These are phyloP conservation scores for Datnioides undecimradiatus DNA, from an alignment of 2,113 vertebrate species.

Conservation along the genomic window DNA sequence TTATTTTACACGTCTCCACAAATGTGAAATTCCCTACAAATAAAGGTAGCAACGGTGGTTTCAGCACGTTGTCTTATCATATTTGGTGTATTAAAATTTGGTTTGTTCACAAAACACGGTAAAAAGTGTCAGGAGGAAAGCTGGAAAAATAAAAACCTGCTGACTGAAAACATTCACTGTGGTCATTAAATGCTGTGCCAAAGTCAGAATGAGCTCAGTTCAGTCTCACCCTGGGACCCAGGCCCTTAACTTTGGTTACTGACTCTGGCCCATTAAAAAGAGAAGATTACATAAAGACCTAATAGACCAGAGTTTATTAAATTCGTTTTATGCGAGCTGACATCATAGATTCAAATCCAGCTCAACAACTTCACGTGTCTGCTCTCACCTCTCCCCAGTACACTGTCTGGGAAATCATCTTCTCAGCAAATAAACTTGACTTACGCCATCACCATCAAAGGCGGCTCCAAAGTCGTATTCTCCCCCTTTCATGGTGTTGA, in stretches of 20 bases:
- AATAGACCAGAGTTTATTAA: conserved; percentile 22
- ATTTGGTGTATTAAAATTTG: background rate
- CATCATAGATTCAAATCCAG: conserved; percentile 23
- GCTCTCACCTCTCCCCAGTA: background rate
- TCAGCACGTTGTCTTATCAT: background rate
- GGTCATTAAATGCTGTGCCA: conserved; percentile 4
- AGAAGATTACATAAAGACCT: background rate
- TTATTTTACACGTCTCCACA: background rate
- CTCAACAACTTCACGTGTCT: background rate
- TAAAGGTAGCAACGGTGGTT: background rate
- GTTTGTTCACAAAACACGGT: conserved; percentile 1
- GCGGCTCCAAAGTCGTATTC: conserved; percentile 97
- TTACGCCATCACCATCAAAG: conserved; percentile 98
- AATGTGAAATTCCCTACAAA: background rate
- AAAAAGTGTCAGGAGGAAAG: conserved; percentile 1
- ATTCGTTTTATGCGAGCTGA: conserved; percentile 19
- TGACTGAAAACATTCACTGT: conserved; percentile 26
- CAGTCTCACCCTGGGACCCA: background rate
- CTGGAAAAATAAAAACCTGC: background rate
- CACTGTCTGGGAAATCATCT: background rate
- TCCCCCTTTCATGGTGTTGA: conserved; percentile 95
- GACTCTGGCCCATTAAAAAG: background rate
- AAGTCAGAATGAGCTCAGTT: conserved; percentile 16
- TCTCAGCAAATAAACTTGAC: conserved; percentile 34
- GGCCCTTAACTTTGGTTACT: background rate